Conservation (phyloP, 2,888 invertebrate genomes). For the Campoplex nolae region DNA sequence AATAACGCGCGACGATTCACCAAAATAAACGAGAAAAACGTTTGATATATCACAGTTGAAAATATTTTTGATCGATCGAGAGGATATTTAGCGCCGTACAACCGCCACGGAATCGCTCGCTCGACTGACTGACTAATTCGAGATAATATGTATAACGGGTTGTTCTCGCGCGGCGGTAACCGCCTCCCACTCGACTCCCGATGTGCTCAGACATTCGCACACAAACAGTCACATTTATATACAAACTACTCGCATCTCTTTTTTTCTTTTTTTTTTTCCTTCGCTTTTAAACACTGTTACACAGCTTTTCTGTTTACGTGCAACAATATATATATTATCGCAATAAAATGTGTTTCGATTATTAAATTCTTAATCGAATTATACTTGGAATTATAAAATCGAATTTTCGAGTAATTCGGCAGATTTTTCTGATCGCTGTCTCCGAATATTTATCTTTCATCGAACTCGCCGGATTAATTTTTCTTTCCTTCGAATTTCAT, state of each 20-base stretch:
- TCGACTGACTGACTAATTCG: conserved; percentile 81
- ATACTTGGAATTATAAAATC: not conserved
- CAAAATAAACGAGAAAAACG: not conserved
- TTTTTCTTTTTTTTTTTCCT: conserved; percentile 44
- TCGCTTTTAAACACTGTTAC: conserved; percentile 25
- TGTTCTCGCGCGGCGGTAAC: conserved; percentile 74
- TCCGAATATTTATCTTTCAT: not conserved
- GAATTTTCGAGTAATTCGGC: not conserved
- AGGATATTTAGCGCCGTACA: conserved; percentile 68
- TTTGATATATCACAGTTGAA: not conserved
- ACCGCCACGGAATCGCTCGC: conserved; percentile 76
- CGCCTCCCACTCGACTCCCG: conserved; percentile 78
- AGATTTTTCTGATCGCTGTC: not conserved
- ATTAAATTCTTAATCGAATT: not conserved
- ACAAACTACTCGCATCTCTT: conserved; percentile 20
- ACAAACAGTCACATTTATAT: conserved; percentile 14
- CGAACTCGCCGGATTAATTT: not conserved
- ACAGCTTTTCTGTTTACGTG: not conserved
- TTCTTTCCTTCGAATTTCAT: not conserved
- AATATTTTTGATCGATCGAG: conserved; percentile 37
- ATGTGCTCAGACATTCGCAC: conserved; percentile 31
- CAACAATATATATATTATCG: no score
- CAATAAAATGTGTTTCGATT: not conserved
- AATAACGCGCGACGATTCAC: not conserved
- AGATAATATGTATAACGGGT: conserved; percentile 82